Evolutionary conservation across 2,113 vertebrate species (phyloP).

Genomic region (Bostrychus sinensis): DNA sequence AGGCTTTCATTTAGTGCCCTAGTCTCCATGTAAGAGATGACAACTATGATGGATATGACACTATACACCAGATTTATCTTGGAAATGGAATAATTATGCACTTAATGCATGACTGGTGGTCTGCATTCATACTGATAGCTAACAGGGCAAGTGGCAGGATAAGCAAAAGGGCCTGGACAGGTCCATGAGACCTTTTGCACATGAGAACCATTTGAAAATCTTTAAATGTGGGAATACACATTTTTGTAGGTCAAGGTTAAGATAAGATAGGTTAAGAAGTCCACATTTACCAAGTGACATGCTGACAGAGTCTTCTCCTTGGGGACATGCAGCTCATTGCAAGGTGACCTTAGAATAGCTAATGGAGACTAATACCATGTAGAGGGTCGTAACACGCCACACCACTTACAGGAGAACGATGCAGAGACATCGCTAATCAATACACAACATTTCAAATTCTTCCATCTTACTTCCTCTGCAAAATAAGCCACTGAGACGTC

Average conservation of each 20-base stretch:
- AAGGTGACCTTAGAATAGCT: slow-evolving; percentile 78
- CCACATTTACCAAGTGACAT: slow-evolving; percentile 67
- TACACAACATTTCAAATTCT: slow-evolving; percentile 61
- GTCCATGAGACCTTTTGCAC: slow-evolving; percentile 53
- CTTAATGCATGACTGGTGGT: slow-evolving; percentile 86
- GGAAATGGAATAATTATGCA: slow-evolving; percentile 92
- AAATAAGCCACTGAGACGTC: slow-evolving; percentile 35
- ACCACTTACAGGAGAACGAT: slow-evolving; percentile 58
- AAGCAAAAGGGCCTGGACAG: slow-evolving; percentile 60
- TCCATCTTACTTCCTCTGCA: slow-evolving; percentile 61
- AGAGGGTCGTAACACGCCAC: slow-evolving; percentile 62
- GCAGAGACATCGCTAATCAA: slow-evolving; percentile 62
- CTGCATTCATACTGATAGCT: slow-evolving; percentile 85
- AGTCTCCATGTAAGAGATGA: slow-evolving; percentile 84
- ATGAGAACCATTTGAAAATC: slow-evolving; percentile 66
- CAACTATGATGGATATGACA: slow-evolving; percentile 90
- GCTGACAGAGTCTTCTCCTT: slow-evolving; percentile 62
- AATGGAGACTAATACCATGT: slow-evolving; percentile 72
- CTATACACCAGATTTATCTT: slow-evolving; percentile 89
- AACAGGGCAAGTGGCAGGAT: slow-evolving; percentile 63
- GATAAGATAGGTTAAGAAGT: too few relatives aligned
- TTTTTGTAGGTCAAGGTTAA: slow-evolving; percentile 79
- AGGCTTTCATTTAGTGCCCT: slow-evolving; percentile 88
- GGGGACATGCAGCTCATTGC: slow-evolving; percentile 53
- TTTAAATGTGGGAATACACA: slow-evolving; percentile 74